phyloP scores from a whole-genome alignment of 2,797 vertebrate genomes.

The Spatula clypeata region DNA sequence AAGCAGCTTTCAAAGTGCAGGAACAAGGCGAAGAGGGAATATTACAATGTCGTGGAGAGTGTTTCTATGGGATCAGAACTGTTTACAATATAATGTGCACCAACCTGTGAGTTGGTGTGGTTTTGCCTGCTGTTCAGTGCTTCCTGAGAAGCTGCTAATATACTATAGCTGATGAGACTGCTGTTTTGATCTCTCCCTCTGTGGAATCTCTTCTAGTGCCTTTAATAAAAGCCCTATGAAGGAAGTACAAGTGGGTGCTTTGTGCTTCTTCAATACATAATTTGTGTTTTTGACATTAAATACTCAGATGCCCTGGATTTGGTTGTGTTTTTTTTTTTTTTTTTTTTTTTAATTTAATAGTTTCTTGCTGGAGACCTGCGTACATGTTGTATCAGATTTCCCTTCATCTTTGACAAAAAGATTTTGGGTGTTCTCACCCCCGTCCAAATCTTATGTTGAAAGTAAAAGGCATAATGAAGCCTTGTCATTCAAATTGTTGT shows the following conservation, averaged over 20 bases:
- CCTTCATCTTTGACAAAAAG: neutral
- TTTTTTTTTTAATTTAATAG: neutral
- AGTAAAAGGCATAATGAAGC: neutral
- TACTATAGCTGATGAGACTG: neutral
- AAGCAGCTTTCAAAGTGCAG: neutral
- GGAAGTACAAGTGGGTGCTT: slow-evolving; percentile 38
- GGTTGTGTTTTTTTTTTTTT: neutral
- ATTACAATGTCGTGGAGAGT: neutral
- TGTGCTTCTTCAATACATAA: slow-evolving; percentile 28
- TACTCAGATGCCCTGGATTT: slow-evolving; percentile 31
- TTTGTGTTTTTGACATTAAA: slow-evolving; percentile 55
- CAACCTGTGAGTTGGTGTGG: slow-evolving; percentile 36
- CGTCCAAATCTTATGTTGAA: neutral
- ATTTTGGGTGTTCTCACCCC: rapidly evolving
- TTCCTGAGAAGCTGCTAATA: slow-evolving; percentile 40
- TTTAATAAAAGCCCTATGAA: slow-evolving; percentile 53
- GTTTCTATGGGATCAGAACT: slow-evolving; percentile 24
- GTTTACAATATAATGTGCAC: neutral
- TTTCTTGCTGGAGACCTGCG: neutral
- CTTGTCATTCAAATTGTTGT: slow-evolving; percentile 4
- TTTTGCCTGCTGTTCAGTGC: slow-evolving; percentile 18
- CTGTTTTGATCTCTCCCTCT: slow-evolving; percentile 44
- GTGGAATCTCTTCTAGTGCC: slow-evolving; percentile 24
- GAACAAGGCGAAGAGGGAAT: neutral
- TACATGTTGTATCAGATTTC: neutral